These are phyloP conservation scores for Metacarcinus magister DNA, from an alignment of 2,888 invertebrate species.

Conservation along the genomic window DNA sequence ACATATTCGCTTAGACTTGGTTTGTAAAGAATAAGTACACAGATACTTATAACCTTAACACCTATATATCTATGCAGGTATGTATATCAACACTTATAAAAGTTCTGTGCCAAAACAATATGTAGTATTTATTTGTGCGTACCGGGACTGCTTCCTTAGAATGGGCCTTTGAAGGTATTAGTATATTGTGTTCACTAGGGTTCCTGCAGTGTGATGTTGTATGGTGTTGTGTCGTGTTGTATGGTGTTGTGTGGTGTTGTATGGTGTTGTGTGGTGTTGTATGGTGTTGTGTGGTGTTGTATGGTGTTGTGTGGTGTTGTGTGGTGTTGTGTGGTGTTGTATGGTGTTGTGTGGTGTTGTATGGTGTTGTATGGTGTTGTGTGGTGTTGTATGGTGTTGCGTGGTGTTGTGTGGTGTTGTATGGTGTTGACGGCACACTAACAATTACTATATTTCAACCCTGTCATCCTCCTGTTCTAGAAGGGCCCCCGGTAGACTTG, in stretches of 20 bases:
- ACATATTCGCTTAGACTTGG: too few species aligned
- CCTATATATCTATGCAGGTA: not conserved
- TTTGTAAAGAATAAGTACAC: not conserved
- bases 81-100: not conserved
- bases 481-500: slow-evolving; percentile 72
- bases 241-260: not conserved
- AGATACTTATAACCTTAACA: not conserved
- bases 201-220: not conserved
- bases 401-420: not conserved
- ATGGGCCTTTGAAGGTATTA: not conserved
- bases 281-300: too few species aligned
- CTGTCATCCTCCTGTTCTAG: slow-evolving; percentile 63
- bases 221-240: not conserved
- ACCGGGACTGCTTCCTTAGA: not conserved
- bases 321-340: too few species aligned
- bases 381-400: not conserved
- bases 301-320: too few species aligned
- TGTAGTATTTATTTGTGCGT: not conserved
- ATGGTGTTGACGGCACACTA: not conserved
- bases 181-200: not conserved
- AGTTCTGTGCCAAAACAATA: not conserved
- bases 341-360: too few species aligned
- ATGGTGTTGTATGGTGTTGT: too few species aligned
- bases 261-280: not conserved
- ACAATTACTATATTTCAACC: not conserved